Conservation (phyloP, 2,113 vertebrate genomes). For the Cranoglanis bouderius region DNA sequence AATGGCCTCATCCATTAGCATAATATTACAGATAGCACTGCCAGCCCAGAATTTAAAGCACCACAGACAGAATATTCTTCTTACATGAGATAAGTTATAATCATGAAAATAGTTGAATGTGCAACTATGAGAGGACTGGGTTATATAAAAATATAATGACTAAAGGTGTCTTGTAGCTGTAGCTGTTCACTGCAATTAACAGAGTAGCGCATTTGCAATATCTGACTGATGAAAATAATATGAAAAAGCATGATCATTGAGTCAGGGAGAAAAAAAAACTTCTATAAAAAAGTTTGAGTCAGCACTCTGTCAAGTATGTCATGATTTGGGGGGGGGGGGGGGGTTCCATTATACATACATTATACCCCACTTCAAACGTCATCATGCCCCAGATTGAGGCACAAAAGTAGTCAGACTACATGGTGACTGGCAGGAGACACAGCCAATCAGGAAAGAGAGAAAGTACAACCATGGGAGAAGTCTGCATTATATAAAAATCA, state of each 20-base stretch:
- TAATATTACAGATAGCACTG: background rate
- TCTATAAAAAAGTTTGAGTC: no score
- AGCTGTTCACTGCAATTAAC: background rate
- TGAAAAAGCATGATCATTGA: no score
- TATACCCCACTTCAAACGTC: background rate
- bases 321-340: no score
- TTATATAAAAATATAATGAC: background rate
- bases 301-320: background rate
- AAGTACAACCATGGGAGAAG: background rate
- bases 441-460: background rate
- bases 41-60: background rate
- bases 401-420: background rate
- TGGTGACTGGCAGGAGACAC: background rate
- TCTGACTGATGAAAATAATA: background rate
- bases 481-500: background rate
- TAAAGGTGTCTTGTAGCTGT: background rate
- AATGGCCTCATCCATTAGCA: conserved; percentile 23
- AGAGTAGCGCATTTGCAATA: background rate
- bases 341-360: background rate
- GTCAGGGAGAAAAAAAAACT: no score
- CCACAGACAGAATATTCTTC: background rate
- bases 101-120: background rate
- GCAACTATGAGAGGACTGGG: no score
- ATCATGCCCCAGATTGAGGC: background rate
- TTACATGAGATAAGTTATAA: background rate